phyloP scores from a whole-genome alignment of 2,113 vertebrate species.

The Corvus cornix region DNA sequence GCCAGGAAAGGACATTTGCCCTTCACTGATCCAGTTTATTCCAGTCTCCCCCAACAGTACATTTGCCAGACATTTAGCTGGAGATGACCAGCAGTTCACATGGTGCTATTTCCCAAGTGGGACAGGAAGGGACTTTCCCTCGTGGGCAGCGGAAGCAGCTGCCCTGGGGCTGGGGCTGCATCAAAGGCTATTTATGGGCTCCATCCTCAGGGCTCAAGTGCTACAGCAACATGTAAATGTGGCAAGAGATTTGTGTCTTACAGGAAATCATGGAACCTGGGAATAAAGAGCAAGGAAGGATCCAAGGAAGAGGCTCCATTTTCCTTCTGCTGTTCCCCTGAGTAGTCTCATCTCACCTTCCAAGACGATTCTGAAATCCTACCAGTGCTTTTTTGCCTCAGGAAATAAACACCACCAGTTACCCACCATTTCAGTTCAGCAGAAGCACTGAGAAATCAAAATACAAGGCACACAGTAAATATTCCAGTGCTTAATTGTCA shows the following conservation, averaged over 20 bases:
- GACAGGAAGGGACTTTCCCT: background rate
- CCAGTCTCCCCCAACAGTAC: background rate
- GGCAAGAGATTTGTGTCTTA: background rate
- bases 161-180: background rate
- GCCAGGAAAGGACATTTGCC: background rate
- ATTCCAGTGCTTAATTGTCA: background rate
- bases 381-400: background rate
- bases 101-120: background rate
- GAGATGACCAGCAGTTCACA: background rate
- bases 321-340: background rate
- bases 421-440: background rate
- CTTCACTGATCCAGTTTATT: background rate
- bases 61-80: background rate
- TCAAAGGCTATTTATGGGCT: background rate
- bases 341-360: background rate
- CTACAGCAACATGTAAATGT: background rate
- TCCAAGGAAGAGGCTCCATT: background rate
- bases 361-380: background rate
- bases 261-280: background rate
- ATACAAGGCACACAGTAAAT: background rate
- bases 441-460: background rate
- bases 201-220: background rate
- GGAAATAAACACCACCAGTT: background rate
- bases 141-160: background rate
- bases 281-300: background rate